phyloP scores from a whole-genome alignment of 2,888 invertebrate genomes.

The Dicyrtoma fusca region DNA sequence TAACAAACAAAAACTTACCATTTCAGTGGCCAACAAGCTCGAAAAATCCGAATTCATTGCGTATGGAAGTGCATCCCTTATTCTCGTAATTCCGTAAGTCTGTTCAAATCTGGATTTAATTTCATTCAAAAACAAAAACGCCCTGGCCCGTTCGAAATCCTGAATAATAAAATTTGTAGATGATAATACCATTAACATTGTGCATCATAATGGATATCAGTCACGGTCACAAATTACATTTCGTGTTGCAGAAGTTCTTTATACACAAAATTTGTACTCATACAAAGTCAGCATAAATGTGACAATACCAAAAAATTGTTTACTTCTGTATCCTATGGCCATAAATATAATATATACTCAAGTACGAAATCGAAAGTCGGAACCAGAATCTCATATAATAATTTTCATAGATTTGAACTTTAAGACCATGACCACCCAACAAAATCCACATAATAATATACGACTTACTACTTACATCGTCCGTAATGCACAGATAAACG shows the following conservation, averaged over 20 bases:
- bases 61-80: slow-evolving; percentile 86
- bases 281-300: slow-evolving; percentile 2
- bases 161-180: slow-evolving; percentile 63
- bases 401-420: too few relatives aligned
- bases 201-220: slow-evolving; percentile 16
- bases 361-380: too few relatives aligned
- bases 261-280: too few relatives aligned
- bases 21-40: slow-evolving; percentile 80
- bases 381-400: too few relatives aligned
- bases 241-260: slow-evolving; percentile 3
- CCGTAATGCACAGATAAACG: slow-evolving; percentile 92
- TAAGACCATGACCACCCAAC: too few relatives aligned
- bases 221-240: neutral
- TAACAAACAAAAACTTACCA: slow-evolving; percentile 67
- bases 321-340: too few relatives aligned
- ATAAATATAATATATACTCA: too few relatives aligned
- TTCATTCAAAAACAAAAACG: slow-evolving; percentile 87
- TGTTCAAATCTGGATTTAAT: slow-evolving; percentile 84
- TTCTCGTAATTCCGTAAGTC: slow-evolving; percentile 74
- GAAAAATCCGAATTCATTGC: slow-evolving; percentile 96
- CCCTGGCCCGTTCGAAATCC: slow-evolving; percentile 91
- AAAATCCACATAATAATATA: too few relatives aligned
- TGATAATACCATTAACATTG: too few relatives aligned
- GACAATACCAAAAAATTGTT: too few relatives aligned
- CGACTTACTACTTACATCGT: slow-evolving; percentile 76